Evolutionary conservation across 2,113 vertebrate species (phyloP).

Genomic region (Tragelaphus imberbis): DNA sequence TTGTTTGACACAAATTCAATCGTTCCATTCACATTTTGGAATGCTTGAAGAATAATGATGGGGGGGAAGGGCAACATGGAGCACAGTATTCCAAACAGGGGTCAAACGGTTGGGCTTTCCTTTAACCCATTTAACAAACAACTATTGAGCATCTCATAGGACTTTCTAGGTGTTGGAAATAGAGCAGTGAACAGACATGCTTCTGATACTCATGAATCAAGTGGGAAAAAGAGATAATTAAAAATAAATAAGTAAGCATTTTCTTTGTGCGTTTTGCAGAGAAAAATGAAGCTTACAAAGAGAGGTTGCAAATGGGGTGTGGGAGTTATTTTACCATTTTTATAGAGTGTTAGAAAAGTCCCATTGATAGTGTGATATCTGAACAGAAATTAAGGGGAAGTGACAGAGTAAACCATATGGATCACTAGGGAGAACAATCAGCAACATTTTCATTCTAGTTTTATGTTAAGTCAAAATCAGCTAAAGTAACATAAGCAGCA

Average conservation of each 20-base stretch:
- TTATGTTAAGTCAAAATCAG: conserved; percentile 1
- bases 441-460: neutral
- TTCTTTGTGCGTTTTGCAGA: neutral
- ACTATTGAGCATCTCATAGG: neutral
- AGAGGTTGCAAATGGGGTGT: neutral
- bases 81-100: neutral
- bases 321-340: neutral
- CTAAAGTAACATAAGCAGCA: neutral
- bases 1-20: neutral
- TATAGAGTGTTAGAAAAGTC: neutral
- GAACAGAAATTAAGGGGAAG: neutral
- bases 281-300: neutral
- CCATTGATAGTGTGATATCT: neutral
- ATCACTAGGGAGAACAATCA: neutral
- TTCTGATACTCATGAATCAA: neutral
- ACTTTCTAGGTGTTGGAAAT: neutral
- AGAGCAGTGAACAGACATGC: neutral
- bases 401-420: neutral
- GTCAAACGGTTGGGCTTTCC: neutral
- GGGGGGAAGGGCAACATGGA: neutral
- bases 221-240: neutral
- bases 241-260: neutral
- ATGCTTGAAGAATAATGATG: neutral
- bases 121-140: neutral
- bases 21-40: neutral